These are phyloP conservation scores for Meloidogyne floridensis DNA, from an alignment of 1,140 invertebrate genomes.

Conservation along the genomic window DNA sequence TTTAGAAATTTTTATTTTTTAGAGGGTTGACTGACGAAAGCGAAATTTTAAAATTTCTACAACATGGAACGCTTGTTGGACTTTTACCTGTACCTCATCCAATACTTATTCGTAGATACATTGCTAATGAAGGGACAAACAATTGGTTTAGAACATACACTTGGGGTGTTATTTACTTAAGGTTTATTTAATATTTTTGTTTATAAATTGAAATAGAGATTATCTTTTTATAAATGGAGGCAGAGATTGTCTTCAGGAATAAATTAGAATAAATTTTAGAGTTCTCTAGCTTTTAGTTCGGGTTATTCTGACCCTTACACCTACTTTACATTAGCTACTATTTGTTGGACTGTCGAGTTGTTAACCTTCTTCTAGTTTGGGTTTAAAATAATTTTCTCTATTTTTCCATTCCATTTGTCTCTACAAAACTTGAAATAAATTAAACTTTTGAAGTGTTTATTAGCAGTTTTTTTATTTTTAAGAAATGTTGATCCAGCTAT, in stretches of 20 bases:
- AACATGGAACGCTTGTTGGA: slow-evolving; percentile 96
- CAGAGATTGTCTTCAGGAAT: no score
- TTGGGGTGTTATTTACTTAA: slow-evolving; percentile 97
- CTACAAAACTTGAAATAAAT: background rate
- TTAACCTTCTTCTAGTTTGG: no score
- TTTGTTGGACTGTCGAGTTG: no score
- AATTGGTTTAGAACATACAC: slow-evolving; percentile 97
- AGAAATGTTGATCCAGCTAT: slow-evolving; percentile 97
- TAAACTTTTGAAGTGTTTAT: background rate
- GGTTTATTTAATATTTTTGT: slow-evolving; percentile 70
- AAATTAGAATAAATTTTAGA: no score
- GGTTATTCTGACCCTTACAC: no score
- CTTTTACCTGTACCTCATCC: slow-evolving; percentile 97
- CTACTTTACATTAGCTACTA: no score
- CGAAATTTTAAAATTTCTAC: slow-evolving; percentile 96
- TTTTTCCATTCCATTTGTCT: background rate
- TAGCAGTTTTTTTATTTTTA: slow-evolving; percentile 36
- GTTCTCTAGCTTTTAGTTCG: no score
- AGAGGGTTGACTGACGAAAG: slow-evolving; percentile 98
- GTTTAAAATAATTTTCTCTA: no score
- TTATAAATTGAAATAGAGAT: background rate
- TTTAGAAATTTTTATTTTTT: slow-evolving; percentile 57
- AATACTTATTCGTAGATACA: slow-evolving; percentile 96
- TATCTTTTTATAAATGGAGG: background rate
- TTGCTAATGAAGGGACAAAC: slow-evolving; percentile 94